Evolutionary conservation across 2,113 vertebrate genomes (phyloP).

Genomic region (Illadopsis cleaveri): DNA sequence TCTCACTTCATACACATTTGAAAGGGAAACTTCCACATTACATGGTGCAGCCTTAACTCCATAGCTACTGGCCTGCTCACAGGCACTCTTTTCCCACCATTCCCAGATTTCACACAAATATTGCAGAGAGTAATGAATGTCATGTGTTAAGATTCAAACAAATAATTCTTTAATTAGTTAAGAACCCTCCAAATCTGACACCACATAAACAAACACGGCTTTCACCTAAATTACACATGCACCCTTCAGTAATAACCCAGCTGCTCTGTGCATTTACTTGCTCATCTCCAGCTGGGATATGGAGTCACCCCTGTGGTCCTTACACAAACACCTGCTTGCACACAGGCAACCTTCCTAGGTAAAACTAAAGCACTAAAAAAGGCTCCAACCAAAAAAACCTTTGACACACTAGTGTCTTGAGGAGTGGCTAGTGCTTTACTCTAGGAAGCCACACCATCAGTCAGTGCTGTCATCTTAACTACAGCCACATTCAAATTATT

Average conservation of each 20-base stretch:
- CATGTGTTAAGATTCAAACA: neutral
- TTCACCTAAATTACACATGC: fast-evolving
- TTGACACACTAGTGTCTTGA: neutral
- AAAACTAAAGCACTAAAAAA: neutral
- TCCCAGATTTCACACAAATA: neutral
- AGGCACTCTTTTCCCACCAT: neutral
- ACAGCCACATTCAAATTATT: neutral
- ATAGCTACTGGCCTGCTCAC: neutral
- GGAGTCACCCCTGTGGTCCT: fast-evolving
- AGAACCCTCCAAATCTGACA: neutral
- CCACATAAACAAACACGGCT: neutral
- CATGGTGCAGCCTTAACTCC: neutral
- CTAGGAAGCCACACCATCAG: neutral
- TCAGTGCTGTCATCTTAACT: neutral
- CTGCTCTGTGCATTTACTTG: neutral
- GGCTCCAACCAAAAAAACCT: neutral
- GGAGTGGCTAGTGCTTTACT: neutral
- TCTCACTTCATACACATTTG: neutral
- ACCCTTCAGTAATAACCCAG: neutral
- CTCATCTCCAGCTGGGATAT: neutral
- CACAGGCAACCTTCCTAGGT: neutral
- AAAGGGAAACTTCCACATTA: neutral
- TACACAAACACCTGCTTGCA: neutral
- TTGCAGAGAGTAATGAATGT: neutral
- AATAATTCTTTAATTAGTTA: neutral